Conservation (phyloP, 2,113 vertebrate species). For the Entelurus aequoreus region DNA sequence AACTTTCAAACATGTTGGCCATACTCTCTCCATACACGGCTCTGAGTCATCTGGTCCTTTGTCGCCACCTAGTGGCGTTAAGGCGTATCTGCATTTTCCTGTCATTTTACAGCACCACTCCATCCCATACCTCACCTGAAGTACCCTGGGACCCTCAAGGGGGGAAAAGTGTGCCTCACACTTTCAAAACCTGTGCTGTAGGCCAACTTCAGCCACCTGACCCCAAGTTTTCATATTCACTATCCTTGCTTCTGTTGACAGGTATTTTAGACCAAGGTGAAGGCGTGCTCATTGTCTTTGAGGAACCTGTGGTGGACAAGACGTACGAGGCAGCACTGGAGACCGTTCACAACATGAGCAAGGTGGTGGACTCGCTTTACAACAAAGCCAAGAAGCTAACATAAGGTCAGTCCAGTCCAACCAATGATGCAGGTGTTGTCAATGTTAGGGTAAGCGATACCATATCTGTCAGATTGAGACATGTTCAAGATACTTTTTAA, state of each 20-base stretch:
- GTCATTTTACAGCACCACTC: too few species aligned
- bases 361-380: constrained; percentile 98
- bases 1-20: too few species aligned
- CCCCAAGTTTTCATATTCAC: too few species aligned
- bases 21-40: too few species aligned
- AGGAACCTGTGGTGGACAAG: constrained; percentile 92
- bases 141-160: too few species aligned
- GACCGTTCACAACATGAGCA: constrained; percentile 97
- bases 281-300: constrained; percentile 91
- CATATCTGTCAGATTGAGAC: background rate
- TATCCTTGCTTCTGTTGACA: constrained; percentile 34
- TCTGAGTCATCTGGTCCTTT: too few species aligned
- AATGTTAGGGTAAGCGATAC: background rate
- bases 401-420: constrained; percentile 77
- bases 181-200: too few species aligned
- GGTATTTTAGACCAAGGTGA: constrained; percentile 96
- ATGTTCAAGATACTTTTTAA: background rate
- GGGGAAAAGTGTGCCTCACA: too few species aligned
- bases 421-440: background rate
- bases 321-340: constrained; percentile 91
- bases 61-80: too few species aligned
- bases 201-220: background rate
- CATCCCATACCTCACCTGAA: too few species aligned
- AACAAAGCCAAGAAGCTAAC: constrained; percentile 98
- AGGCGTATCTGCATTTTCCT: too few species aligned